phyloP scores from a whole-genome alignment of 2,113 vertebrate species.

The Sakesphorus luctuosus region DNA sequence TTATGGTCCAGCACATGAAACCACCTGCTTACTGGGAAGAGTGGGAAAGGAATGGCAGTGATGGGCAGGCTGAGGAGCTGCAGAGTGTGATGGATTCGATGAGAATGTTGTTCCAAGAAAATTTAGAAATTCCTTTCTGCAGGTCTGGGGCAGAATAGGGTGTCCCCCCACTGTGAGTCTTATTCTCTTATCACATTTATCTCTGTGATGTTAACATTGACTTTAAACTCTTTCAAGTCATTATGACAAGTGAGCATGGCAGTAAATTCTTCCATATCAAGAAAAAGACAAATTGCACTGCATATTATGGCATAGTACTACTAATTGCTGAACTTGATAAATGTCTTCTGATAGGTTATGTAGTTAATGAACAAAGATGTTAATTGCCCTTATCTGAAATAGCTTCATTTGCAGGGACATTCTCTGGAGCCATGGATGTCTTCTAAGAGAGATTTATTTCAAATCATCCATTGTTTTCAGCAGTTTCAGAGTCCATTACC shows the following conservation, averaged over 20 bases:
- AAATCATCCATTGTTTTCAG: conserved; percentile 35
- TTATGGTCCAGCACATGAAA: neutral
- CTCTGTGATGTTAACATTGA: neutral
- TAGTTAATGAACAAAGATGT: conserved; percentile 55
- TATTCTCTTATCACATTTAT: neutral
- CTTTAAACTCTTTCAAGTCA: conserved; percentile 2
- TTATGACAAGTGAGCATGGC: neutral
- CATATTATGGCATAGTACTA: neutral
- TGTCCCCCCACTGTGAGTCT: neutral
- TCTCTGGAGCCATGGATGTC: conserved; percentile 6
- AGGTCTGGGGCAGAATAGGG: neutral
- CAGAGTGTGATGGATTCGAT: neutral
- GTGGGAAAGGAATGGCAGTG: neutral
- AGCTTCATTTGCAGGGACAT: neutral
- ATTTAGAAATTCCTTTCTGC: neutral
- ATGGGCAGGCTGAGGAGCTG: fast-evolving
- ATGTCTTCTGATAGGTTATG: conserved; percentile 43
- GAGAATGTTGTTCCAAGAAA: neutral
- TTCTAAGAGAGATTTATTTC: conserved; percentile 57
- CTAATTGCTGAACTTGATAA: conserved; percentile 56
- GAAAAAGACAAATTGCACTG: conserved; percentile 32
- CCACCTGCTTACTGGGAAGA: neutral
- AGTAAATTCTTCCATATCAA: conserved; percentile 43
- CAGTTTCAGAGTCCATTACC: conserved; percentile 45
- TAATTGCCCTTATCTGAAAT: conserved; percentile 61